phyloP scores from a whole-genome alignment of 2,113 vertebrate genomes.

The Equus przewalskii region DNA sequence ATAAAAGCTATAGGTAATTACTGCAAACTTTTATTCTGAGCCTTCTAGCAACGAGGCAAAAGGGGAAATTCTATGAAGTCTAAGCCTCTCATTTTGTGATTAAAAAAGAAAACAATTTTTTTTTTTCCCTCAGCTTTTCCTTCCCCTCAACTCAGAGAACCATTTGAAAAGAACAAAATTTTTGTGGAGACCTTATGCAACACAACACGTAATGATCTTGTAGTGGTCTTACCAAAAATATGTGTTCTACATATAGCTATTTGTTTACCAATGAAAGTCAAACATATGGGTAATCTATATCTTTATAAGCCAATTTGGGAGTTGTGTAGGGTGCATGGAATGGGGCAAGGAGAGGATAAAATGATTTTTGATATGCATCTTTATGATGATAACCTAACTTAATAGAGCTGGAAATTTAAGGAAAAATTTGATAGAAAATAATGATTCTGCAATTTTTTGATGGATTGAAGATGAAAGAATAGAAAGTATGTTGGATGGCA shows the following conservation, averaged over 20 bases:
- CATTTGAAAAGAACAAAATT: not conserved
- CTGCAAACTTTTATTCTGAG: not conserved
- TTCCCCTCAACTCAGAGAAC: not conserved
- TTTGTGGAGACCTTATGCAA: not conserved
- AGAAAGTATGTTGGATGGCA: not conserved
- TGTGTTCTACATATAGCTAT: not conserved
- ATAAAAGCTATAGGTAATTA: not conserved
- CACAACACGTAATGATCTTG: not conserved
- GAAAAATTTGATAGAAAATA: not conserved
- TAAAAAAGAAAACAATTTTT: not conserved
- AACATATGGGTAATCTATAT: not conserved
- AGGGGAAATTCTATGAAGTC: not conserved
- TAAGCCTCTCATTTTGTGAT: not conserved
- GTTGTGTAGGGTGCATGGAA: not conserved
- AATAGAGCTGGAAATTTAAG: not conserved
- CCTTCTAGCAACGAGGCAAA: not conserved
- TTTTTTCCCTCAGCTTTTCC: not conserved
- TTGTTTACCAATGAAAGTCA: not conserved
- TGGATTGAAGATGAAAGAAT: not conserved
- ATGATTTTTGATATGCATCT: not conserved
- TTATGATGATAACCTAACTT: not conserved
- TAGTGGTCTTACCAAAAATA: not conserved
- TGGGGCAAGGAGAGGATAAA: not conserved
- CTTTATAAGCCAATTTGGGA: not conserved
- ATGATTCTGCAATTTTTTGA: not conserved